Base-by-base conservation (phyloP, 2,888 invertebrate species). In the Orthosia incerta region DNA sequence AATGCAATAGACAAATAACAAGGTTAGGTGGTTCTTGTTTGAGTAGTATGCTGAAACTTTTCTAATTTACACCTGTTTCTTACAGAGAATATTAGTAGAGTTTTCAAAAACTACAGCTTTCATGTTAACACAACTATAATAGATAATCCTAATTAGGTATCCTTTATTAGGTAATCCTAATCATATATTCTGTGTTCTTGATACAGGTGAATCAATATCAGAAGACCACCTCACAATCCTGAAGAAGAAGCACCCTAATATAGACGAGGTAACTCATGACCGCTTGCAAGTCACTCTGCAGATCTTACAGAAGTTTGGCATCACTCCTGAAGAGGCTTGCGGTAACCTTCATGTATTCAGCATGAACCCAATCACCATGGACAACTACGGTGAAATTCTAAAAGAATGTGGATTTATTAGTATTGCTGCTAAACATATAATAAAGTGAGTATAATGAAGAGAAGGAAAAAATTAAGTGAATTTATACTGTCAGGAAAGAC, bases 311-410 rank as follows among this genome's bases (percentile, higher is more conserved):
- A 94, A 95, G 80, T 94, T 96, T 57, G 93, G 95, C 7, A 97
- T 97, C 67, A 91, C 93, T 0, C 90, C 96, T 3, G 84, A 94
- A 39, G 97, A 97, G 45, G 97, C 97, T 20, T 93, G 97, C 56
- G 78, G 91, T 3, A 94, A 96, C 83, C 97, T 97, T 0, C 95
- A 96, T 89, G 88, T 98, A 4, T 94, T 98, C n/a, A 96, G 95
- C 68, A 95, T 96, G 89, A 96, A 97, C 85, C 95, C 96, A 2
- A 92, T 96, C 39, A 96, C 97, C 48, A 90, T 97, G 86, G 96
- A 97, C 65, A 97, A 97, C 86, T 97, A 97, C 84, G 97, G 97
- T 76, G 95, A 96, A 86, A 96, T 97, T 60, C 91, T 98, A 18
- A 93, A 93, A 79, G 98, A 98, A 92, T 97, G 97, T 88, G 97